These are phyloP conservation scores for Dynastes tityus DNA, from an alignment of 2,888 invertebrate genomes.

Conservation along the genomic window DNA sequence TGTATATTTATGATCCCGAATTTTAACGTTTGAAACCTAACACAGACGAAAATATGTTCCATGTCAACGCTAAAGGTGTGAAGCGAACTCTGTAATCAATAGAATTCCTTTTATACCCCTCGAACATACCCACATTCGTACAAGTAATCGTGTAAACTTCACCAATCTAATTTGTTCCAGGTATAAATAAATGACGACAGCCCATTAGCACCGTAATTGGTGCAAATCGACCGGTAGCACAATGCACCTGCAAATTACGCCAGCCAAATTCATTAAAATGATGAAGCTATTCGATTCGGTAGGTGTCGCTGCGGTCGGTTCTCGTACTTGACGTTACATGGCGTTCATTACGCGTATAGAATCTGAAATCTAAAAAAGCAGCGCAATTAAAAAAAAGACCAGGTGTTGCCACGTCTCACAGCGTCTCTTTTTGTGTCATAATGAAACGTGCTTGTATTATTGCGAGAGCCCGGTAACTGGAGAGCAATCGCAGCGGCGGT, in stretches of 20 bases:
- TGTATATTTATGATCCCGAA: too few species aligned
- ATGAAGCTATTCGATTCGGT: constrained; percentile 25
- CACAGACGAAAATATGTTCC: too few species aligned
- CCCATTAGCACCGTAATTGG: constrained; percentile 1
- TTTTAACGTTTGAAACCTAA: too few species aligned
- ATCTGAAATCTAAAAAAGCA: not conserved
- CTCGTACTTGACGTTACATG: too few species aligned
- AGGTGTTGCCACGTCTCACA: constrained; percentile 4
- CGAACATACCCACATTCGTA: too few species aligned
- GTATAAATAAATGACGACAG: constrained; percentile 1
- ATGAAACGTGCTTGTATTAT: not conserved
- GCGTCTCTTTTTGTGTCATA: not conserved
- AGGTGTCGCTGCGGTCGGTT: too few species aligned
- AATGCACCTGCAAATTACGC: constrained; percentile 34
- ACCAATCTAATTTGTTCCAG: constrained; percentile 11
- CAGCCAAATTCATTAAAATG: constrained; percentile 25
- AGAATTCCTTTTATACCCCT: too few species aligned
- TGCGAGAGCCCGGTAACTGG: too few species aligned
- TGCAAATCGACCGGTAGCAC: constrained; percentile 5
- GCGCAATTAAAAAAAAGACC: constrained; percentile 11
- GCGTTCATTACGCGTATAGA: too few species aligned
- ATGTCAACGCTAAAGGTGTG: too few species aligned
- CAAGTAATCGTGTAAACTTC: not conserved
- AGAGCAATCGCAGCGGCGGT: too few species aligned
- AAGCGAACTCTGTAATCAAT: too few species aligned